These are phyloP conservation scores for Alviniconcha marisindica DNA, from an alignment of 1,140 invertebrate species.

Conservation along the genomic window DNA sequence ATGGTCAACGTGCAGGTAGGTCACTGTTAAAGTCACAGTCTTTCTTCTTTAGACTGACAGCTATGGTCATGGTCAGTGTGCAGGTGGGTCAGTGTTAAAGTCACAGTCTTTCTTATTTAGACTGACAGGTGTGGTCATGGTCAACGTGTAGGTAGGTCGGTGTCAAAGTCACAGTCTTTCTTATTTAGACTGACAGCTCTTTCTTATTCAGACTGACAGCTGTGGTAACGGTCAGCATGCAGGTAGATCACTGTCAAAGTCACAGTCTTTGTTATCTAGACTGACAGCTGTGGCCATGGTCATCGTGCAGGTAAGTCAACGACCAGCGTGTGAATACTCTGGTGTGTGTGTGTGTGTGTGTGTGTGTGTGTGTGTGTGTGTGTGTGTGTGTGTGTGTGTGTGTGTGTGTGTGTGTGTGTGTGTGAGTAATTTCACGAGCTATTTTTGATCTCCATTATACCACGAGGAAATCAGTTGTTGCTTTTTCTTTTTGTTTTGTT, in stretches of 20 bases:
- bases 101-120: too few species aligned
- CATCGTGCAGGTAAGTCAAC: background rate
- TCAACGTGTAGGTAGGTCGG: background rate
- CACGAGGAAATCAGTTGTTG: background rate
- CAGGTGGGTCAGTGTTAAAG: background rate
- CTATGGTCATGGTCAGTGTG: background rate
- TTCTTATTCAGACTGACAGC: too few species aligned
- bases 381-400: background rate
- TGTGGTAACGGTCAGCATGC: background rate
- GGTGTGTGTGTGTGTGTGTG: background rate
- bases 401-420: background rate
- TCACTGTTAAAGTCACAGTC: too few species aligned
- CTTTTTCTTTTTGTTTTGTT: background rate
- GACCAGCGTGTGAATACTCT: background rate
- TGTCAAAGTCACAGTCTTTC: too few species aligned
- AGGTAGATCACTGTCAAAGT: background rate
- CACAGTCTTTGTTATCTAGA: too few species aligned
- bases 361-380: constrained; percentile 7
- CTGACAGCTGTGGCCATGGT: too few species aligned
- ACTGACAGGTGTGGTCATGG: background rate
- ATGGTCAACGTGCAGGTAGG: background rate
- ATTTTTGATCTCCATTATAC: background rate
- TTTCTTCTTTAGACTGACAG: too few species aligned
- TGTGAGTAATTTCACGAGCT: background rate
- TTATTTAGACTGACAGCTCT: too few species aligned